Evolutionary conservation across 2,888 invertebrate genomes (phyloP).

Genomic region (Siphlonurus alternatus): DNA sequence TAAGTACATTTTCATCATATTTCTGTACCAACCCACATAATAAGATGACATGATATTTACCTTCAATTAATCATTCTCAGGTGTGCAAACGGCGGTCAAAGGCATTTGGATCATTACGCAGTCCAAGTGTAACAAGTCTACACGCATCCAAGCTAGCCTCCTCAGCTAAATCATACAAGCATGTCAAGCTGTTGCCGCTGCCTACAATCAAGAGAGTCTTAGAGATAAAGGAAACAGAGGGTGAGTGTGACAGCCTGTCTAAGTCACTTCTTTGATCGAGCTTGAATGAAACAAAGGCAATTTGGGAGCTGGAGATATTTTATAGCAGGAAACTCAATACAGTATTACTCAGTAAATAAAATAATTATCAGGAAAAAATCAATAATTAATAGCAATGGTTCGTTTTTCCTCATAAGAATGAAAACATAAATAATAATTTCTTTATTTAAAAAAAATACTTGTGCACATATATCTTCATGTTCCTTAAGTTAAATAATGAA

Average conservation of each 20-base stretch:
- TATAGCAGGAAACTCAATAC: too few species aligned
- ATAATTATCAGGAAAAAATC: too few species aligned
- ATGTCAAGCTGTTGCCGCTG: slow-evolving; percentile 74
- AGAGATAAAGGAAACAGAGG: slow-evolving; percentile 74
- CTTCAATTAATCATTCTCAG: too few species aligned
- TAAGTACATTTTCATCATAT: too few species aligned
- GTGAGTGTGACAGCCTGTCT: slow-evolving; percentile 24
- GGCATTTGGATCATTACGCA: slow-evolving; percentile 49
- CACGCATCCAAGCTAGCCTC: slow-evolving; percentile 20
- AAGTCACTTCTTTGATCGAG: too few species aligned
- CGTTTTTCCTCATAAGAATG: too few species aligned
- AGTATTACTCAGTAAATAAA: too few species aligned
- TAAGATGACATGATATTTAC: too few species aligned
- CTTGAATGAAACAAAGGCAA: too few species aligned
- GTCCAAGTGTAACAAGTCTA: slow-evolving; percentile 40
- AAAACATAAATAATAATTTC: background rate
- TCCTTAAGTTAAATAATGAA: background rate
- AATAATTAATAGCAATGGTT: too few species aligned
- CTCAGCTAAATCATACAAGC: slow-evolving; percentile 71
- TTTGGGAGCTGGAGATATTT: slow-evolving; percentile 1
- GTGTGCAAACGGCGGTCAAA: slow-evolving; percentile 54
- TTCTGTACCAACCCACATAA: too few species aligned
- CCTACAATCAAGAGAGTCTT: slow-evolving; percentile 81
- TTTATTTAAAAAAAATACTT: too few species aligned
- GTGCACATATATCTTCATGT: slow-evolving; percentile 7